These are phyloP conservation scores for Eleutherodactylus coqui DNA, from an alignment of 2,797 vertebrate species.

Conservation along the genomic window DNA sequence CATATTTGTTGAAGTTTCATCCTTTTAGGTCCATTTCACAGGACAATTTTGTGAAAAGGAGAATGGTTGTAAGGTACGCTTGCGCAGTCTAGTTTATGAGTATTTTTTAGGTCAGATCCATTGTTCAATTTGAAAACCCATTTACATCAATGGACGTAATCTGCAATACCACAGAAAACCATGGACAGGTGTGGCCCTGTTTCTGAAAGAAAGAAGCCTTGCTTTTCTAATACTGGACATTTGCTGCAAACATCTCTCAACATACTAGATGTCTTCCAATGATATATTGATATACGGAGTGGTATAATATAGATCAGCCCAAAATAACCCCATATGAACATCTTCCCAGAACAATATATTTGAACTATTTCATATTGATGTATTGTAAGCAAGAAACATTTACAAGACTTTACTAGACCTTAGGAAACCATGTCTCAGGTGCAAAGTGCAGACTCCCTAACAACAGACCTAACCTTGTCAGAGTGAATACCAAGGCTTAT, in stretches of 20 bases:
- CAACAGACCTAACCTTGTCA: background rate
- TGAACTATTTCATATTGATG: background rate
- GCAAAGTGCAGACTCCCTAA: background rate
- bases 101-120: too few species aligned
- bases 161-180: too few species aligned
- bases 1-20: too few species aligned
- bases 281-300: background rate
- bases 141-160: too few species aligned
- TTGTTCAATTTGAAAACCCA: too few species aligned
- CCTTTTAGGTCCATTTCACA: too few species aligned
- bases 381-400: background rate
- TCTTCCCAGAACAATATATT: background rate
- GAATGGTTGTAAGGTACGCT: too few species aligned
- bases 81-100: too few species aligned
- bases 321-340: background rate
- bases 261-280: background rate
- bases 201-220: background rate
- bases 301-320: background rate
- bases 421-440: background rate
- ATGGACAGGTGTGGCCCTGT: background rate
- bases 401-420: background rate
- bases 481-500: background rate
- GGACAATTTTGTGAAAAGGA: too few species aligned
- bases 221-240: background rate
- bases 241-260: background rate